Percentiles rank a stretch among this genome's conserved stretches.
Conservation (phyloP, 2,797 vertebrate species). For the Remorina albescens region DNA sequence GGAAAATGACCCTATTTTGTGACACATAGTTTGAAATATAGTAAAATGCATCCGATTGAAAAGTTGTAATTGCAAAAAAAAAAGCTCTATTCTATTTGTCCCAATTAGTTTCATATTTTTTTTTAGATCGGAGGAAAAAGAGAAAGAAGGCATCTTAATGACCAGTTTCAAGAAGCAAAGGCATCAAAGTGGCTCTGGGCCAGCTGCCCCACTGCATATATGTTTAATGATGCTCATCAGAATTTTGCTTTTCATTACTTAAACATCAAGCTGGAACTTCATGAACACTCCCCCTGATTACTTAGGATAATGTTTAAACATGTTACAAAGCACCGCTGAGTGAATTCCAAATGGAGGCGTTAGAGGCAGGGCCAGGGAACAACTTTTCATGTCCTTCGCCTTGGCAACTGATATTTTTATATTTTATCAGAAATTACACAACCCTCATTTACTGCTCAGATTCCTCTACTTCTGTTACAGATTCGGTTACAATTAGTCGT, state of each 20-base stretch:
- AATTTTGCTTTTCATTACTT: slow-evolving; percentile 75
- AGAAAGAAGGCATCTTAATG: slow-evolving; percentile 58
- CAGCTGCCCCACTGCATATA: slow-evolving; percentile 76
- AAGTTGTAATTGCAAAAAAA: slow-evolving; percentile 35
- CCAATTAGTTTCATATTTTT: slow-evolving; percentile 43
- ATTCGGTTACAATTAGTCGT: slow-evolving; percentile 22
- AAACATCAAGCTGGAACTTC: slow-evolving; percentile 75
- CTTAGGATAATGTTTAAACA: slow-evolving; percentile 73
- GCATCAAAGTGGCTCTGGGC: slow-evolving; percentile 72
- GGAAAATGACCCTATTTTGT: slow-evolving; percentile 43
- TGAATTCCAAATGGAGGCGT: slow-evolving; percentile 66
- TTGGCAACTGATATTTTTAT: slow-evolving; percentile 61
- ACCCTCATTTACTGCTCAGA: slow-evolving; percentile 43
- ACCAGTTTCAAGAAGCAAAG: slow-evolving; percentile 62
- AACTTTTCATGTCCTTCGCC: slow-evolving; percentile 66
- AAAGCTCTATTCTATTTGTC: slow-evolving; percentile 54
- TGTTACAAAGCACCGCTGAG: slow-evolving; percentile 65
- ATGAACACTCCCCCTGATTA: slow-evolving; percentile 65
- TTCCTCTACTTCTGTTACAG: slow-evolving; percentile 14
- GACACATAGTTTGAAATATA: slow-evolving; percentile 27
- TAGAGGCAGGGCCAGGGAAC: slow-evolving; percentile 62
- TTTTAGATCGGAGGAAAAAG: slow-evolving; percentile 27
- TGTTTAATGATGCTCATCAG: slow-evolving; percentile 78
- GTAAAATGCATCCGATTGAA: slow-evolving; percentile 46
- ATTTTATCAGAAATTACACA: slow-evolving; percentile 62